Base-by-base conservation (phyloP, 2,113 vertebrate species). In the Tichodroma muraria region DNA sequence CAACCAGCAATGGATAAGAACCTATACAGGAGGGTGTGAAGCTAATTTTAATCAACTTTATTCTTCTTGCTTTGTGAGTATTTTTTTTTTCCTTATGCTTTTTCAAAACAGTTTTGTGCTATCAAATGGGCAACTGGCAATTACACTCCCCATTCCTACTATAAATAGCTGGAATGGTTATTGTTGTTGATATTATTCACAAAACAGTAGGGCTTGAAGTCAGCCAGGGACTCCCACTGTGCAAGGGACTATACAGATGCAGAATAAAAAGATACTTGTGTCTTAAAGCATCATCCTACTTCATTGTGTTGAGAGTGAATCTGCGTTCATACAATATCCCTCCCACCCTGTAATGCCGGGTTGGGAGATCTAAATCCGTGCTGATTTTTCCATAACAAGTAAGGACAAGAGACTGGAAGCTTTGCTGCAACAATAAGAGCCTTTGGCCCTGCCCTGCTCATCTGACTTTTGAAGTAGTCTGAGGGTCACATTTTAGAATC, bases 111-210 rank as follows among this genome's bases (percentile, higher is more conserved):
- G 11, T 88, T 96, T 87, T 87, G 25, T 50, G 57, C 66, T 91
- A 68, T 87, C 70, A 69, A 65, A 91, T 57, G 45, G 73, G 35
- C 75, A 92, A 87, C 84, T 87, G 35, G 70, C 70, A 94, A 75
- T 92, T 92, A 84, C 53, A 75, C 15, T 94, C 54, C 71, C 63
- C 54, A 45, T n/a, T 88, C 59, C 63, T 54, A 18, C 50, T 54
- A 65, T 75, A 80, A 93, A 88, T 85, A 95, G 42, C 71, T 33
- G 6, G 49, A 82, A 85, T 77, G 45, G 54, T 95, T 94, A 93
- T 83, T 93, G 88, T 54, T 93, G 88, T 94, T 88, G 90, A 95
- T 92, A 82, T 89, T 94, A 91, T 91, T 89, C 87, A 80, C 72
- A 88, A 89, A 94, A 65, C 87, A 89, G 93, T 88, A 89, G 91